A percentile compares a stretch with the other conserved stretches of the same genome.
These are phyloP conservation scores for Chymomyza fuscimana DNA, from an alignment of 2,888 invertebrate genomes.

Conservation along the genomic window DNA sequence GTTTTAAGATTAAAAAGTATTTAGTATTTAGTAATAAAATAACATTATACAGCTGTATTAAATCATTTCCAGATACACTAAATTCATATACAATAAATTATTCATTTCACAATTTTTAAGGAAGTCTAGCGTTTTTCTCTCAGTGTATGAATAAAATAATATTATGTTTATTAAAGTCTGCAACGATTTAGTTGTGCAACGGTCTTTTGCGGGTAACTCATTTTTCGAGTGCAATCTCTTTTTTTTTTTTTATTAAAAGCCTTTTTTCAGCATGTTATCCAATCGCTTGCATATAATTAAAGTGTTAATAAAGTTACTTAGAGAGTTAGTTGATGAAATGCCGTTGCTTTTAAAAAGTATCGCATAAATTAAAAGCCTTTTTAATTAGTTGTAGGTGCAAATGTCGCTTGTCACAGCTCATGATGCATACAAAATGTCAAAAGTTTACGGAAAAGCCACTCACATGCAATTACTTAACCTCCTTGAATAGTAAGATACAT, in stretches of 20 bases:
- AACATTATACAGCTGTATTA: too few relatives aligned
- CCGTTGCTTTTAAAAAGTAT: not conserved
- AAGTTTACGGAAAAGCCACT: not conserved
- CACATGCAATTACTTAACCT: not conserved
- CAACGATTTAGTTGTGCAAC: conserved; percentile 12
- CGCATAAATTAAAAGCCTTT: not conserved
- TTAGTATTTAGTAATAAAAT: too few relatives aligned
- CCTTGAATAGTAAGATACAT: too few relatives aligned
- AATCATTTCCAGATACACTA: too few relatives aligned
- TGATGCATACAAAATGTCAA: not conserved
- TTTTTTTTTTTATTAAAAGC: not conserved
- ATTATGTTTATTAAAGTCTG: conserved; percentile 6
- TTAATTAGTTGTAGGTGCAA: not conserved
- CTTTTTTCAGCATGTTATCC: not conserved
- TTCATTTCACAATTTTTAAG: not conserved
- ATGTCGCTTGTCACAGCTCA: not conserved
- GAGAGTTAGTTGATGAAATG: not conserved
- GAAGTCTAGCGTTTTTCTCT: not conserved
- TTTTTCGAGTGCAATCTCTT: conserved; percentile 8
- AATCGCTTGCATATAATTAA: not conserved
- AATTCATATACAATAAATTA: not conserved
- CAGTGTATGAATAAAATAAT: not conserved
- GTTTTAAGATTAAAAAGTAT: too few relatives aligned
- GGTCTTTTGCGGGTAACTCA: conserved; percentile 28
- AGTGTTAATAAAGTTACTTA: not conserved